Evolutionary conservation across 2,797 vertebrate genomes (phyloP), one percentile per base, ranked within the genome.

Genomic region (Danio kyathit): DNA sequence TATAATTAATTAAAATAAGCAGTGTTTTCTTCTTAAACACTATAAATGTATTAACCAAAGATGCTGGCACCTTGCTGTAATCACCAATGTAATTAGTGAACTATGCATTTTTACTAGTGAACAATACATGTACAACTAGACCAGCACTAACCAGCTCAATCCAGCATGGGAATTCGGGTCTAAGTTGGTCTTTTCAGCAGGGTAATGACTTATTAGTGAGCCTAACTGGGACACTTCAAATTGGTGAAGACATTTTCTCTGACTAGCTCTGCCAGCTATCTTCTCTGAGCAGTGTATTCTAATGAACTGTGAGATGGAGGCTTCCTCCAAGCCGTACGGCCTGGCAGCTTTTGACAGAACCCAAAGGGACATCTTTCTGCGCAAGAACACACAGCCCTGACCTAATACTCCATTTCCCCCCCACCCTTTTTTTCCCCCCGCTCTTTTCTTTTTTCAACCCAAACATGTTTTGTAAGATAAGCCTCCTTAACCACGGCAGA

Each of bases 401-500:
- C 64, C 54, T 64, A 76, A 19, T 61, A 51, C 54, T 79, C 48
- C 14, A 70, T 79, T 38, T 29, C 6, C 8, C 7, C 44, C 52
- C 59, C 46, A 6, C 57, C 12, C 17, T 16, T 43, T 29, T 29
- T 72, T n/a, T 46, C 7, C 8, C 48, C 29, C 38, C 3, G 6
- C 29, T 14, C 7, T 66, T 79, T 44, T 66, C 60, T 60, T 79
- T 66, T 70, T 82, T 52, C 17, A 69, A 67, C 43, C 67, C 60
- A 77, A 82, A 61, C 75, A 60, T 82, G 81, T 82, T 82, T 74
- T 73, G 67, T 74, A n/a, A 78, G 65, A 73, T 84, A 70, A 84
- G 83, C 73, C 61, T 77, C 54, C 74, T 77, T 72, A 78, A 78
- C 75, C 70, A 66, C 52, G 12, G 49, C 51, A 52, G 59, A 82